Evolutionary conservation across 2,797 vertebrate genomes (phyloP).

Genomic region (Silurus lanzhouensis): DNA sequence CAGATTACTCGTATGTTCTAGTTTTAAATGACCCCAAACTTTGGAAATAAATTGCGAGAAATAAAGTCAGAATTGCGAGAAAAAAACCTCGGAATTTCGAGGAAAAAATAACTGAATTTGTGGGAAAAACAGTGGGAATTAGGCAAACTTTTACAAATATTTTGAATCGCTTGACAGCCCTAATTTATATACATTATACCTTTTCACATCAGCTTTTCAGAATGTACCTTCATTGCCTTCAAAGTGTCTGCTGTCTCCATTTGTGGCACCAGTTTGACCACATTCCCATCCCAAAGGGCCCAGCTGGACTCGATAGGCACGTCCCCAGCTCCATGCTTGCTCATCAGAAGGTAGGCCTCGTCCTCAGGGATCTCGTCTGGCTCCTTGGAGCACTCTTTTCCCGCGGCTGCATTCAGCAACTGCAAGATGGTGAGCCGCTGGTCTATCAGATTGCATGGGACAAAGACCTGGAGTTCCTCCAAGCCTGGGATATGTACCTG

Average conservation of each 20-base stretch:
- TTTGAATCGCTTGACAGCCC: no score
- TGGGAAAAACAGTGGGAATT: no score
- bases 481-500: slow-evolving; percentile 91
- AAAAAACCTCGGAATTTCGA: no score
- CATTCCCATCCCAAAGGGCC: slow-evolving; percentile 82
- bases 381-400: slow-evolving; percentile 95
- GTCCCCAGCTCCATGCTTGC: slow-evolving; percentile 80
- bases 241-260: slow-evolving; percentile 93
- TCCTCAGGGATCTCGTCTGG: slow-evolving; percentile 83
- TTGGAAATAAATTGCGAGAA: no score
- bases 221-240: slow-evolving; percentile 86
- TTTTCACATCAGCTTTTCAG: no score
- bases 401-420: slow-evolving; percentile 91
- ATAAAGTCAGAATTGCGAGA: no score
- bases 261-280: slow-evolving; percentile 88
- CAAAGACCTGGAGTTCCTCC: slow-evolving; percentile 91
- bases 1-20: no score
- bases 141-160: no score
- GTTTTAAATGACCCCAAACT: no score
- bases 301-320: slow-evolving; percentile 71
- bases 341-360: slow-evolving; percentile 90
- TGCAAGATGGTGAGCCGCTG: slow-evolving; percentile 88
- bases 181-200: background rate
- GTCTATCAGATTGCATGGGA: slow-evolving; percentile 77
- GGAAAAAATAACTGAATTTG: no score